A percentile compares a stretch with the other conserved stretches of the same genome.
These are phyloP conservation scores for Lytechinus variegatus DNA, from an alignment of 35 echinoderm and acorn worm species.

Conservation along the genomic window DNA sequence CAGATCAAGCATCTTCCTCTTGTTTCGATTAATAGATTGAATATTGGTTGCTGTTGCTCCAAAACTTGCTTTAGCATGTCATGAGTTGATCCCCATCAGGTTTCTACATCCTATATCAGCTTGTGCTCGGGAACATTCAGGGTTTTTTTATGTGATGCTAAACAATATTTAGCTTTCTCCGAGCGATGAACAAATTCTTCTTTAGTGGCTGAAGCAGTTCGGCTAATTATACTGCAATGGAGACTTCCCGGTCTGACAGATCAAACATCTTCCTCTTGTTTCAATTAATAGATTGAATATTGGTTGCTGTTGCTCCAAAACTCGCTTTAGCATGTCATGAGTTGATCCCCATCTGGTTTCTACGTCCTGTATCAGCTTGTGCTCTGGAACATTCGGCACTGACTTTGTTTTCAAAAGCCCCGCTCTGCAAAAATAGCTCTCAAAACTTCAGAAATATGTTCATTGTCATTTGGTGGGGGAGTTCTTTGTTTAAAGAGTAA, in stretches of 20 bases:
- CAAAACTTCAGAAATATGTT: no score
- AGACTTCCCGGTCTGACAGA: no score
- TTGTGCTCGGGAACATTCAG: not conserved
- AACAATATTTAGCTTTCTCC: conserved; percentile 12
- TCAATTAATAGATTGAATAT: conserved; percentile 22
- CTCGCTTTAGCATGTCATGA: not conserved
- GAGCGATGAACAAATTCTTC: conserved; percentile 47
- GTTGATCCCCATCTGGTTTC: conserved; percentile 42
- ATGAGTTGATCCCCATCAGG: conserved; percentile 36
- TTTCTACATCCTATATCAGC: conserved; percentile 45
- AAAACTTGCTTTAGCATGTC: not conserved
- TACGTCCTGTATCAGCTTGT: conserved; percentile 52
- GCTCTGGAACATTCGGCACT: not conserved
- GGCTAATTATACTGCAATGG: no score
- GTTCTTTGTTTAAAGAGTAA: no score
- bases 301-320: conserved; percentile 46
- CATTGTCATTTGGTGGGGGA: no score
- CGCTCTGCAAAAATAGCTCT: no score
- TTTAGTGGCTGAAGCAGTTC: no score
- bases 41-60: conserved; percentile 50
- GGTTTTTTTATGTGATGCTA: not conserved
- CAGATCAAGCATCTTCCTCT: conserved; percentile 32
- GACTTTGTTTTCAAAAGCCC: no score
- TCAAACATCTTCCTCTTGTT: conserved; percentile 21
- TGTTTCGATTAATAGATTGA: conserved; percentile 11